Evolutionary conservation across 2,113 vertebrate genomes (phyloP), one percentile per base, ranked within the genome.

Genomic region (Albula goreensis): DNA sequence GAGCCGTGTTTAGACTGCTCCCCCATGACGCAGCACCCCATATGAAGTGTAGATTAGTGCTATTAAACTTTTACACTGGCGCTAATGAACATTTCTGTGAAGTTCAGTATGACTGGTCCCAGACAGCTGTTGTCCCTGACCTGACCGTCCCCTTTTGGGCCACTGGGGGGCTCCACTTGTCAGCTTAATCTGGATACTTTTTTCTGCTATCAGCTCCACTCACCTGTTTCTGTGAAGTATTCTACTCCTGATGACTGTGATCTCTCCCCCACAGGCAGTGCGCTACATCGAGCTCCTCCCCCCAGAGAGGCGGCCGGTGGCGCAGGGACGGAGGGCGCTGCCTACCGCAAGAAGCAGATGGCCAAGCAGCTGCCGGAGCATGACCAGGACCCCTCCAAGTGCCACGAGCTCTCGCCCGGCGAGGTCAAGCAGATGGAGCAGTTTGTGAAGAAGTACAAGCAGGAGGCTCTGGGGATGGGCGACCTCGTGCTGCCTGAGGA

Each of bases 271-370:
- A 2, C 88, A 99, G 98, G 98, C 97, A 48, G 94, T 95, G 74
- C 97, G 95, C 66, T 99, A 99, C 91, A 99, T 99, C 91, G 96
- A 99, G 94, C 96, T 99, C 95, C 95, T 99, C 41, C 98, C 98
- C 0, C 96, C 96, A 83, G 98, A 99, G 91, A 98, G 96, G 82
- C 97, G 98, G 87, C 98, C 98, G 0, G 96, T 99, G n/a, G n/a
- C 85, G 93, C 96, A 22, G 98, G 98, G 51, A 96, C 98, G 0
- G 96, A 97, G 89, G 98, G 98, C 5, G 98, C 98, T 0, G 96
- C 96, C n/a, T 99, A 99, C 94, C 97, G 98, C 52, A 97, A 99
- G 92, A 97, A 98, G 89, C 98, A 99, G 94, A 96, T 99, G 97
- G 98, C 97, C 7, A 96, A 96, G 85, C 98, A 99, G 95, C 96